Percentiles rank a stretch among this genome's conserved stretches.
Conservation (phyloP, 2,797 vertebrate genomes). For the Enoplosus armatus region DNA sequence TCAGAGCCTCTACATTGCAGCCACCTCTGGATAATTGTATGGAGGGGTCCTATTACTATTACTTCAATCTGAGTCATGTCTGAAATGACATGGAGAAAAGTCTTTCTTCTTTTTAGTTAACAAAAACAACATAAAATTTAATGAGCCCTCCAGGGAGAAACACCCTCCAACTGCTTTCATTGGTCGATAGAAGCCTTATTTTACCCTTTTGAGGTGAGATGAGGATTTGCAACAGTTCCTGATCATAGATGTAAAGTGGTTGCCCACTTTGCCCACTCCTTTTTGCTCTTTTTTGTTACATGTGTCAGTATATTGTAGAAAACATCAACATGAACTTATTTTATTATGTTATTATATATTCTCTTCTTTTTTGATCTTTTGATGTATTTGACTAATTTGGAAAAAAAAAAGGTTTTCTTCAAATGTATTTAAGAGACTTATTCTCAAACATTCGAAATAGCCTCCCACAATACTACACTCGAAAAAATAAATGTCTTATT, state of each 20-base stretch:
- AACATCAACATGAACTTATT: neutral
- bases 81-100: slow-evolving; percentile 42
- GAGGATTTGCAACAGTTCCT: slow-evolving; percentile 34
- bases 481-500: no score
- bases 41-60: neutral
- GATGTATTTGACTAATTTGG: neutral
- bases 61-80: slow-evolving; percentile 28
- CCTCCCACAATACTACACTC: no score
- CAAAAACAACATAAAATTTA: slow-evolving; percentile 65
- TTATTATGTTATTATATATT: no score
- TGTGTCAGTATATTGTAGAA: neutral
- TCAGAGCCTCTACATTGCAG: neutral
- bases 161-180: slow-evolving; percentile 40
- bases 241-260: slow-evolving; percentile 30
- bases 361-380: no score
- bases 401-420: neutral
- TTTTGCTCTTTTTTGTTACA: neutral
- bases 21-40: neutral
- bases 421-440: no score
- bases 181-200: slow-evolving; percentile 42
- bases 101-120: slow-evolving; percentile 40
- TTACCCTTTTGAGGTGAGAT: slow-evolving; percentile 53
- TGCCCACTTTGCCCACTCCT: neutral
- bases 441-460: no score
- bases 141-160: slow-evolving; percentile 72